Conservation (phyloP, 2,888 invertebrate genomes). For the Ophion ventricosus region DNA sequence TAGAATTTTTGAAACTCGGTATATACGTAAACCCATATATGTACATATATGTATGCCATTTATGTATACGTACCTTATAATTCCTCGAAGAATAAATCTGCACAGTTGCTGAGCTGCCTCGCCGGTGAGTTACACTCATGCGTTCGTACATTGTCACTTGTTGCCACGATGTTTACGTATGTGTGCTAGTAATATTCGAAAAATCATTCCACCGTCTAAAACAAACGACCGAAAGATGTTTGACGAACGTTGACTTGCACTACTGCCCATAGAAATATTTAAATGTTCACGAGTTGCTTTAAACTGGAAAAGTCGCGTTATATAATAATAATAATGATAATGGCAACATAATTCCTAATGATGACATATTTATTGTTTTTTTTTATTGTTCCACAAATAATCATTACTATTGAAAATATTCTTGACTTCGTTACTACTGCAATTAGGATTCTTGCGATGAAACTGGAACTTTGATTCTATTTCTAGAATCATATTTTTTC, state of each 20-base stretch:
- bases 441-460: no score
- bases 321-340: no score
- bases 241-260: constrained; percentile 1
- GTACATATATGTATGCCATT: neutral
- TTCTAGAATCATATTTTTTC: no score
- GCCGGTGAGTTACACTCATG: constrained; percentile 55
- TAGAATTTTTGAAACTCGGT: neutral
- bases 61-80: neutral
- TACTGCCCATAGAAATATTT: neutral
- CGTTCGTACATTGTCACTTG: constrained; percentile 49
- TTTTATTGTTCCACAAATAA: no score
- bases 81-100: constrained; percentile 35
- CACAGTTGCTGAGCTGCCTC: constrained; percentile 51
- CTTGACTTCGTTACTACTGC: no score
- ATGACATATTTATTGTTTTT: no score
- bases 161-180: constrained; percentile 52
- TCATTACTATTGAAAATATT: no score
- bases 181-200: neutral
- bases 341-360: no score
- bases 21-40: neutral
- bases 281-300: neutral
- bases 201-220: neutral
- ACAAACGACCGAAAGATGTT: neutral
- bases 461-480: no score
- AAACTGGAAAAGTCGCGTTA: neutral